phyloP scores from a whole-genome alignment of 2,888 invertebrate species.

The Pediacus dermestoides region DNA sequence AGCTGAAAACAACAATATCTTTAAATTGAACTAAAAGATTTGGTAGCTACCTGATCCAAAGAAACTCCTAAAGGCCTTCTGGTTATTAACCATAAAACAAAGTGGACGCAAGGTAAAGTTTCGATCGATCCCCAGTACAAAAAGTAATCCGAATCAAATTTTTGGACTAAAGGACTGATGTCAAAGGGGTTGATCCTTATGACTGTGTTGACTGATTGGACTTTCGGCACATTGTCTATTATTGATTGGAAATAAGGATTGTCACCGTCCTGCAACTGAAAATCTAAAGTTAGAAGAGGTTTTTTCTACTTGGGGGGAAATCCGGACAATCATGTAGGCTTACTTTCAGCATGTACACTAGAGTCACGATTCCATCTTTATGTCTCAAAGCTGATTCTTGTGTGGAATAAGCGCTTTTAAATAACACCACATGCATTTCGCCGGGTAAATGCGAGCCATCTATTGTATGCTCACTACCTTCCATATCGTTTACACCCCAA shows the following conservation, averaged over 20 bases:
- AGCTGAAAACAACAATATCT: slow-evolving; percentile 46
- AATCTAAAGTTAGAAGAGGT: slow-evolving; percentile 8
- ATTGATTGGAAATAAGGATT: slow-evolving; percentile 50
- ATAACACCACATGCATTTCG: slow-evolving; percentile 63
- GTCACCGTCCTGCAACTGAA: slow-evolving; percentile 53
- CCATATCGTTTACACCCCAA: slow-evolving; percentile 61
- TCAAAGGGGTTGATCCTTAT: slow-evolving; percentile 49
- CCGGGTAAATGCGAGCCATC: slow-evolving; percentile 56
- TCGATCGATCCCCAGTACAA: slow-evolving; percentile 60
- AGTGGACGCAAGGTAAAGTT: slow-evolving; percentile 49
- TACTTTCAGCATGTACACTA: slow-evolving; percentile 57
- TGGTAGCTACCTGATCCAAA: slow-evolving; percentile 53
- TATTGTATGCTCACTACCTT: slow-evolving; percentile 64
- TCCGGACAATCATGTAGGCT: slow-evolving; percentile 2
- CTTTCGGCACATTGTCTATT: slow-evolving; percentile 51
- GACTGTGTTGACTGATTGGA: slow-evolving; percentile 53
- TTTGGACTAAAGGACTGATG: slow-evolving; percentile 52
- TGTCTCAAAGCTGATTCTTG: slow-evolving; percentile 60
- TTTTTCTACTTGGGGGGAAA: background rate
- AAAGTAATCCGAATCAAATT: slow-evolving; percentile 62
- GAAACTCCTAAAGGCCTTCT: slow-evolving; percentile 58
- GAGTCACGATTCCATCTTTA: slow-evolving; percentile 55
- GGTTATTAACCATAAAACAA: slow-evolving; percentile 61
- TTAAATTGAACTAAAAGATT: slow-evolving; percentile 8
- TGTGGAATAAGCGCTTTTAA: slow-evolving; percentile 58